Base-by-base conservation (phyloP, 2,888 invertebrate genomes). In the Eupithecia tripunctaria region DNA sequence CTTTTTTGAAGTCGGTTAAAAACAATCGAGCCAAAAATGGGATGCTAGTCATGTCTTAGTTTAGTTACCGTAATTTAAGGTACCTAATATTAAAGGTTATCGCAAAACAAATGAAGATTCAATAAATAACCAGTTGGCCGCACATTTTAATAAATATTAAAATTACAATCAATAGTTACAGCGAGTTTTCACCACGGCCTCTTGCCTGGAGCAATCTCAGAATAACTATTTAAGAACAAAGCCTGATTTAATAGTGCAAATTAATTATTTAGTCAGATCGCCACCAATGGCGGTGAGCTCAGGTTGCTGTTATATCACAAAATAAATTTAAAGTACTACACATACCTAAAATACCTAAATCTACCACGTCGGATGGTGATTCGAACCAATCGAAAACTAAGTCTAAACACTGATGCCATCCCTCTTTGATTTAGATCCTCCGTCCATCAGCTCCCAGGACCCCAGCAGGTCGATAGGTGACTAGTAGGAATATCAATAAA, bases 401-500 rank as follows among this genome's bases (percentile, higher is more conserved):
- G n/a, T 47, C 8, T 51, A 21, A 51, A 38, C 12, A 10, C 8
- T 51, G 3, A 21, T 2, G 21, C n/a, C 21, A 47, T 21, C n/a
- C 21, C 10, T 51, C 8, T 51, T 21, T 21, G n/a, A n/a, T 51
- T 21, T 51, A 51, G 8, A 51, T n/a, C 7, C 51, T 21, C n/a
- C 10, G 2, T 10, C 10, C 3, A 51, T 51, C 43, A 21, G 10
- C 51, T 21, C 0, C 27, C 59, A 59, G 41, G 47, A 18, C 27
- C 21, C 68, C 60, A 59, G 21, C 59, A 62, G 63, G 64, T 29
- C 18, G 60, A n/a, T n/a, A 66, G 47, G 68, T 65, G 56, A 32
- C 64, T 27, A 68, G 59, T 64, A 72, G 62, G 69, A 64, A 32
- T 70, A 60, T 68, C 51, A 76, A 75, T 73, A 62, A 27, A 76